phyloP scores from a whole-genome alignment of 1,140 invertebrate species.

The Carcinoscorpius rotundicauda region DNA sequence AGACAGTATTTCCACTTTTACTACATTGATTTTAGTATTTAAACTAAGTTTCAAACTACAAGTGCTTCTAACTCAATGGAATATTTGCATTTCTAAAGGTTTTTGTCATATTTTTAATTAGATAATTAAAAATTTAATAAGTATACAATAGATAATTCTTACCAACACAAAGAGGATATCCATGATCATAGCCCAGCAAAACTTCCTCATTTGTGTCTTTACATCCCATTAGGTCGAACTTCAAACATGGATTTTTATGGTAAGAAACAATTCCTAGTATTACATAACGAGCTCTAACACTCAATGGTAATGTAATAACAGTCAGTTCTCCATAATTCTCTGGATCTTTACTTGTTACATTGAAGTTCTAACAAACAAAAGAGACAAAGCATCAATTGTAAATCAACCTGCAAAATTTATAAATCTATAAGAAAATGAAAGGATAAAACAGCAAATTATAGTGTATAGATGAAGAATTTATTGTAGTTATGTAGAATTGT shows the following conservation, averaged over 20 bases:
- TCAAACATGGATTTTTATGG: constrained; percentile 90
- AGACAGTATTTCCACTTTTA: too few species aligned
- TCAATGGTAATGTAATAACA: constrained; percentile 87
- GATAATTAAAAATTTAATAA: neutral
- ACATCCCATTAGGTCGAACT: constrained; percentile 92
- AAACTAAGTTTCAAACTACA: neutral
- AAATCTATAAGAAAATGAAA: too few species aligned
- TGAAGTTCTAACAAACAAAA: constrained; percentile 51
- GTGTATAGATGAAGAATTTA: too few species aligned
- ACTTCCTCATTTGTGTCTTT: constrained; percentile 56
- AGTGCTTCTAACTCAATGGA: neutral
- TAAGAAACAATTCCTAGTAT: constrained; percentile 87
- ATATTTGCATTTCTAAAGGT: neutral
- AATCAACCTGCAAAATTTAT: too few species aligned
- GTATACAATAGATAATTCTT: constrained; percentile 1
- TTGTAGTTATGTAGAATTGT: too few species aligned
- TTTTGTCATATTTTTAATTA: neutral
- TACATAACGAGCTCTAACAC: constrained; percentile 82
- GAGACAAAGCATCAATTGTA: neutral
- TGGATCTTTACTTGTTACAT: constrained; percentile 71
- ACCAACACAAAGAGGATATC: constrained; percentile 66
- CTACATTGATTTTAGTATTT: too few species aligned
- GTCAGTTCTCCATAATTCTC: constrained; percentile 90
- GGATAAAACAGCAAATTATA: too few species aligned
- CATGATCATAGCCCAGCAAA: constrained; percentile 83